phyloP scores from a whole-genome alignment of 2,797 vertebrate genomes.

The Champsocephalus gunnari region DNA sequence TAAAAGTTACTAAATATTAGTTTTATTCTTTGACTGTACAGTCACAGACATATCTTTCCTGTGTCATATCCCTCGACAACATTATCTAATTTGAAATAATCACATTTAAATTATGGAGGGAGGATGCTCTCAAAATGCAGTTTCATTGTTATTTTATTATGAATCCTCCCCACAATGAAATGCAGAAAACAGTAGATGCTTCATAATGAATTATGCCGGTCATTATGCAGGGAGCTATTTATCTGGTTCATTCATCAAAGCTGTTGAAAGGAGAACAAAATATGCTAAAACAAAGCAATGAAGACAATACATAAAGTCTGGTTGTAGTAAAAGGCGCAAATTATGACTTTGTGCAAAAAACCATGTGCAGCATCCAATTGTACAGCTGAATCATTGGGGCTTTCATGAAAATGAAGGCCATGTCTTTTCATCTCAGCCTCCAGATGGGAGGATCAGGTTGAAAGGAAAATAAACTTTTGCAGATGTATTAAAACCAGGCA shows the following conservation, averaged over 20 bases:
- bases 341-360: conserved; percentile 52
- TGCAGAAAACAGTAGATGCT: conserved; percentile 28
- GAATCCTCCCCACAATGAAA: conserved; percentile 18
- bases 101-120: neutral
- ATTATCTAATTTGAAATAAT: neutral
- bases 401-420: conserved; percentile 69
- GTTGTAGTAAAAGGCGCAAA: conserved; percentile 45
- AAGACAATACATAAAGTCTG: conserved; percentile 36
- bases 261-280: conserved; percentile 10
- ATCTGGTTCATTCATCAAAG: conserved; percentile 41
- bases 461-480: conserved; percentile 64
- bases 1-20: neutral
- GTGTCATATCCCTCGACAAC: neutral
- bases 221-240: conserved; percentile 42
- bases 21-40: neutral
- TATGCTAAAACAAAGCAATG: conserved; percentile 44
- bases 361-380: conserved; percentile 65
- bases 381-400: conserved; percentile 60
- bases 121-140: neutral
- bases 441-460: conserved; percentile 68
- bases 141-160: conserved; percentile 12
- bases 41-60: neutral
- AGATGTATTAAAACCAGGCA: conserved; percentile 50
- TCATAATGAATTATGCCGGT: conserved; percentile 40
- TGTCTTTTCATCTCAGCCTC: conserved; percentile 64